These are phyloP conservation scores for Aphelinus atriplicis DNA, from an alignment of 1,140 invertebrate species.

Conservation along the genomic window DNA sequence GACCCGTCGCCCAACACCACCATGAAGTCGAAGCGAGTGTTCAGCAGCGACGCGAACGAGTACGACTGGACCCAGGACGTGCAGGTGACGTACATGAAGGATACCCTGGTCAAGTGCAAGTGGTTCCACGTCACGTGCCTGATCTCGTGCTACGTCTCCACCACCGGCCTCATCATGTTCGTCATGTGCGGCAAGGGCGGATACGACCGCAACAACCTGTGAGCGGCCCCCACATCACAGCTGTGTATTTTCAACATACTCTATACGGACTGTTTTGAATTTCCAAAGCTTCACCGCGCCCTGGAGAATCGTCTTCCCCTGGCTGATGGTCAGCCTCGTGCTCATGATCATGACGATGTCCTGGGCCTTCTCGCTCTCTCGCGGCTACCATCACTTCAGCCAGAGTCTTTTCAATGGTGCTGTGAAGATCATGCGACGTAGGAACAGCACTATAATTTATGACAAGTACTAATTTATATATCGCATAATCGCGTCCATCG, in stretches of 20 bases:
- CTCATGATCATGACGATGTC: conserved; percentile 39
- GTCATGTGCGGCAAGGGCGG: conserved; percentile 50
- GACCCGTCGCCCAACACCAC: conserved; percentile 6
- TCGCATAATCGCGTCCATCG: no score
- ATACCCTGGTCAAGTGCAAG: conserved; percentile 41
- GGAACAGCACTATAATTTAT: no score
- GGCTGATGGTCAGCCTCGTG: conserved; percentile 45
- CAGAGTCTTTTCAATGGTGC: no score
- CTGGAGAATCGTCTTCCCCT: conserved; percentile 50
- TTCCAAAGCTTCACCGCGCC: conserved; percentile 43
- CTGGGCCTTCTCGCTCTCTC: conserved; percentile 14
- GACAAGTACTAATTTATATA: no score
- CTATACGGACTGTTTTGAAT: no score
- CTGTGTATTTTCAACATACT: no score
- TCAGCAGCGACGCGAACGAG: background rate
- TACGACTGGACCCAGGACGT: conserved; percentile 44
- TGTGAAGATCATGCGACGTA: no score
- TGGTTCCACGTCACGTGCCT: conserved; percentile 44
- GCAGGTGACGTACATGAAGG: conserved; percentile 40
- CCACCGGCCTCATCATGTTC: conserved; percentile 47
- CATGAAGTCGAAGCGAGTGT: background rate
- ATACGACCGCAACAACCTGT: conserved; percentile 23
- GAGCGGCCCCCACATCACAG: no score
- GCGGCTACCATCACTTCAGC: conserved; percentile 42
- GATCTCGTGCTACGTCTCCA: conserved; percentile 48